phyloP scores from a whole-genome alignment of 2,888 invertebrate genomes.

The Plutella xylostella region DNA sequence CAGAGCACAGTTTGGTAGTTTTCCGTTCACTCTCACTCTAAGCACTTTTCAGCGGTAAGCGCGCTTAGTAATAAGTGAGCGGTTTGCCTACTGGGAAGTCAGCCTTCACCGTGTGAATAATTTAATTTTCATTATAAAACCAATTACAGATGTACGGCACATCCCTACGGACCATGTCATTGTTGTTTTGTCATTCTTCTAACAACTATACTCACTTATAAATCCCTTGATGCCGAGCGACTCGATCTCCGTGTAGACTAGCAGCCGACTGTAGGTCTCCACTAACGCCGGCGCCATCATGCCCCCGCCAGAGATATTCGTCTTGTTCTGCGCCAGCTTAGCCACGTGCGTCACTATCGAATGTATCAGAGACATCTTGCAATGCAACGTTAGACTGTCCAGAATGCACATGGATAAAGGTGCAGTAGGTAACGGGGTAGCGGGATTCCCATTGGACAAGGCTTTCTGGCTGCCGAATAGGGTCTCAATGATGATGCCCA shows the following conservation, averaged over 20 bases:
- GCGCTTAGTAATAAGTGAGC: too few species aligned
- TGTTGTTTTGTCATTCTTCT: too few species aligned
- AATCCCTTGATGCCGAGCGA: constrained; percentile 97
- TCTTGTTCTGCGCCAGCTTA: constrained; percentile 89
- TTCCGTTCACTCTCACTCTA: too few species aligned
- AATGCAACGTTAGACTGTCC: constrained; percentile 94
- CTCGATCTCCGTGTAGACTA: constrained; percentile 97
- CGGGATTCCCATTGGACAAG: constrained; percentile 58
- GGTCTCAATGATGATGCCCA: constrained; percentile 92
- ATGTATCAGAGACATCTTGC: constrained; percentile 91
- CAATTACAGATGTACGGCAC: too few species aligned
- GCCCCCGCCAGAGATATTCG: constrained; percentile 75
- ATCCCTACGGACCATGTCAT: too few species aligned
- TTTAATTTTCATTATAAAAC: too few species aligned
- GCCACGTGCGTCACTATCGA: constrained; percentile 89
- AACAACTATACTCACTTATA: constrained; percentile 74
- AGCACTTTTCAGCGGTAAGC: too few species aligned
- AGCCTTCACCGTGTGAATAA: too few species aligned
- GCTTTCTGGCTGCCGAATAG: constrained; percentile 79
- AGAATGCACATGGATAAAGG: constrained; percentile 93
- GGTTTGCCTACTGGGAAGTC: too few species aligned
- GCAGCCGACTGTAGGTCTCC: constrained; percentile 92
- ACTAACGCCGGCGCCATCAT: constrained; percentile 89
- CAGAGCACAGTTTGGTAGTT: too few species aligned
- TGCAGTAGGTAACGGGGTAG: constrained; percentile 77